Conservation (phyloP, 2,888 invertebrate species). For the Uloborus plumipes region DNA sequence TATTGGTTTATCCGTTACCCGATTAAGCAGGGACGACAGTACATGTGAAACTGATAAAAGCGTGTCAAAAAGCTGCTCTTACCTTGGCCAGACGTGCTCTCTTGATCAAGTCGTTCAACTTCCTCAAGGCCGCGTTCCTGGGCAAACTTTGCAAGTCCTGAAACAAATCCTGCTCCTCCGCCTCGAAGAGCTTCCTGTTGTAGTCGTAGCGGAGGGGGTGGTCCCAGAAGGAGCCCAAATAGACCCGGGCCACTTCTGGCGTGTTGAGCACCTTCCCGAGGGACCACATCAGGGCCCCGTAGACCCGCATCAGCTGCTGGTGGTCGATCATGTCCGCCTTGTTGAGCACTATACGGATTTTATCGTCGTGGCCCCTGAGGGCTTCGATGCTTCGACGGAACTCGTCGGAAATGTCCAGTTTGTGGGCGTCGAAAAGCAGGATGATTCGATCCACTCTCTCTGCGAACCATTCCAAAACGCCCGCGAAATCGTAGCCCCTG, state of each 20-base stretch:
- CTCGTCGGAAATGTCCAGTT: slow-evolving; percentile 76
- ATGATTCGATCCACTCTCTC: slow-evolving; percentile 76
- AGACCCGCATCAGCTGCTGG: slow-evolving; percentile 97
- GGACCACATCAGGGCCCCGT: slow-evolving; percentile 99
- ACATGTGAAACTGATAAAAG: too few relatives aligned
- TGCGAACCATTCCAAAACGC: slow-evolving; percentile 76
- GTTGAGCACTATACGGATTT: slow-evolving; percentile 97
- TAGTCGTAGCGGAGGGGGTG: slow-evolving; percentile 85
- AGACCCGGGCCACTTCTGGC: slow-evolving; percentile 97
- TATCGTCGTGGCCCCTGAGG: slow-evolving; percentile 73
- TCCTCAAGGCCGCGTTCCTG: slow-evolving; percentile 93
- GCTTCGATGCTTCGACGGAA: slow-evolving; percentile 75
- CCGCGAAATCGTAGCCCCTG: slow-evolving; percentile 76
- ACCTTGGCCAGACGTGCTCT: slow-evolving; percentile 94
- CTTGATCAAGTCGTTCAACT: slow-evolving; percentile 97
- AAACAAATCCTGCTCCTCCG: slow-evolving; percentile 95
- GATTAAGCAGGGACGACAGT: too few relatives aligned
- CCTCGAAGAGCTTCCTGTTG: slow-evolving; percentile 83
- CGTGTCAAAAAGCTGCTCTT: too few relatives aligned
- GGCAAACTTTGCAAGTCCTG: slow-evolving; percentile 95
- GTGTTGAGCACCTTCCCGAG: slow-evolving; percentile 98
- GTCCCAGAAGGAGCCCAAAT: slow-evolving; percentile 99
- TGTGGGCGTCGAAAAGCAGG: slow-evolving; percentile 76
- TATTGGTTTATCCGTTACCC: too few relatives aligned
- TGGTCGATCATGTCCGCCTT: slow-evolving; percentile 99